Base-by-base conservation (phyloP, 2,113 vertebrate species). In the Phalacrocorax carbo region DNA sequence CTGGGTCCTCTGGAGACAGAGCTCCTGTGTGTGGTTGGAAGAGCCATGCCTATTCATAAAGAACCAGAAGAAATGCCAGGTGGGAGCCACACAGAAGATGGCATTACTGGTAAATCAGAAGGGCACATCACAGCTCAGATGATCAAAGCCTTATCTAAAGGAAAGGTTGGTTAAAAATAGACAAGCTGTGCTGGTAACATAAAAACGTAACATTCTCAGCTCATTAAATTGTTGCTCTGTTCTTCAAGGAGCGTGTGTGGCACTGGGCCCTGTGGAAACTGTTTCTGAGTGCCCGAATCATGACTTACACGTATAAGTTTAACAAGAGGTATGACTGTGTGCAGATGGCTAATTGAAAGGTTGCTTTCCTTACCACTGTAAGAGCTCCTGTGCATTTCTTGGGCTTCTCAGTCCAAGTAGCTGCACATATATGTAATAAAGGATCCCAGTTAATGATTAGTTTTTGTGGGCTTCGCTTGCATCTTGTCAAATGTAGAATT, bases 1-100 rank as follows among this genome's bases (percentile, higher is more conserved):
- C 70, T 98, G 94, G 97, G 95, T 12, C 96, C 98, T 36, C 69
- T 98, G 97, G 96, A 97, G 87, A 96, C 97, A 81, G 98, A 96
- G 55, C 88, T 98, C 19, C 95, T 99, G 96, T 89, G 88, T 11
- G 89, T 98, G 25, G 38, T 98, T 57, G 98, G 99, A 91, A 95
- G 88, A 91, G 80, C 98, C 23, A 95, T 96, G 92, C 96, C 98
- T 18, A 93, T 98, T 96, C 94, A 98, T 68, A 46, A 95, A 62
- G 93, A 96, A 51, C 32, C 92, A 30, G 88, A 93, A 77, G 96
- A 97, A 75, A 76, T 42, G 44, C 60, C 93, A 51, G 75, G 89
- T 17, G 51, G 27, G 46, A 82, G 76, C n/a, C 26, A 70, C 13
- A 22, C 5, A 15, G 94, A 97, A 61, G 93, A 93, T 7, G 69